Conservation (phyloP, 2,797 vertebrate species). For the Rhynchotus rufescens region DNA sequence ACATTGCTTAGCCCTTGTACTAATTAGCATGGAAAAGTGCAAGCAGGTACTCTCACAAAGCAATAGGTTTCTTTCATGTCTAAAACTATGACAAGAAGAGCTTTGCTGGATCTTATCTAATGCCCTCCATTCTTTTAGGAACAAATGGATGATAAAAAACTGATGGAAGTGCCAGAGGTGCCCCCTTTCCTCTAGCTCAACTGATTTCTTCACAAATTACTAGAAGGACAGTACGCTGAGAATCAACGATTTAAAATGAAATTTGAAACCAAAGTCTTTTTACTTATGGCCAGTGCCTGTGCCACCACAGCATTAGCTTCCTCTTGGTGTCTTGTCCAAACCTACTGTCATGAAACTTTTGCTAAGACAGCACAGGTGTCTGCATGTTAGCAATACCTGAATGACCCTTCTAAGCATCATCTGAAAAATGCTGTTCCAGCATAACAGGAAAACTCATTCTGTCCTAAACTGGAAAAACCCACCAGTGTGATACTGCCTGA, state of each 20-base stretch:
- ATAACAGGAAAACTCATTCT: background rate
- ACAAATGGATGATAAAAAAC: background rate
- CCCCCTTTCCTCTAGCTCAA: background rate
- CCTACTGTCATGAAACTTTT: background rate
- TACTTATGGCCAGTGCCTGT: background rate
- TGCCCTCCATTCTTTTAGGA: background rate
- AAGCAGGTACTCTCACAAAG: background rate
- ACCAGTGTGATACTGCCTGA: background rate
- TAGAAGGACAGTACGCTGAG: background rate
- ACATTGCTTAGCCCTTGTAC: background rate
- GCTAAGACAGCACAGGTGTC: background rate
- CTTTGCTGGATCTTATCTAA: background rate
- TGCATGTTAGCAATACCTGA: background rate
- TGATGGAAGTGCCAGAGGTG: background rate
- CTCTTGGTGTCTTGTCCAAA: background rate
- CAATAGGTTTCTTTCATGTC: background rate
- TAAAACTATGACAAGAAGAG: background rate
- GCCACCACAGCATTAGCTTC: background rate
- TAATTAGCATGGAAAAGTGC: background rate
- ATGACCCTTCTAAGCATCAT: background rate
- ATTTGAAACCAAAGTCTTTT: background rate
- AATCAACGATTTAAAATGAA: background rate
- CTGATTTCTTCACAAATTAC: background rate
- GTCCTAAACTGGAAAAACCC: background rate
- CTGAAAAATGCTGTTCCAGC: background rate